Conservation (phyloP, 2,113 vertebrate species). For the Tichodroma muraria region DNA sequence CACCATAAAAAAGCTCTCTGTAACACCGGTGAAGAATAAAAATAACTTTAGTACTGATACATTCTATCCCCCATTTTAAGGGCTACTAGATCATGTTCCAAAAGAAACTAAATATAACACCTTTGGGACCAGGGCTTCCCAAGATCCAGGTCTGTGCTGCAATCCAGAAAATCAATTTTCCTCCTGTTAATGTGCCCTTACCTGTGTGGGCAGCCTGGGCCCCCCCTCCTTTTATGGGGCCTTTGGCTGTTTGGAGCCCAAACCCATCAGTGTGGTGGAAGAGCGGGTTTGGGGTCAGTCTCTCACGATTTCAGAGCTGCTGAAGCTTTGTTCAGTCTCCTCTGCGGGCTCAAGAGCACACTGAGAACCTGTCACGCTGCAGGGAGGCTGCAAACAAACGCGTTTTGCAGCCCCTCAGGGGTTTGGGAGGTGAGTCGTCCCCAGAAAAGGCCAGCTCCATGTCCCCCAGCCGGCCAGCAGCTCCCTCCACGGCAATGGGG, state of each 20-base stretch:
- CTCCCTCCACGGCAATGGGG: not conserved
- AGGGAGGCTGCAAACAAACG: not conserved
- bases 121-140: constrained; percentile 29
- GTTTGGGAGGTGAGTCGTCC: not conserved
- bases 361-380: not conserved
- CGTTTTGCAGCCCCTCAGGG: not conserved
- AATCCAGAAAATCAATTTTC: not conserved
- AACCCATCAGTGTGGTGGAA: not conserved
- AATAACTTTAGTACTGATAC: constrained; percentile 20
- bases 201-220: not conserved
- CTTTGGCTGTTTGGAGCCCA: not conserved
- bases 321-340: not conserved
- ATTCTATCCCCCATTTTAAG: constrained; percentile 40
- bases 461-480: not conserved
- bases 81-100: constrained; percentile 47
- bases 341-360: not conserved
- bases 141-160: not conserved
- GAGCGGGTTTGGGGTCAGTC: not conserved
- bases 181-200: not conserved
- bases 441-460: not conserved
- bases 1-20: not conserved
- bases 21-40: not conserved
- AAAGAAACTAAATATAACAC: constrained; percentile 52
- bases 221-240: not conserved
- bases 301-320: not conserved